Evolutionary conservation across 1,140 invertebrate genomes (phyloP), one percentile per base, ranked within the genome.

Genomic region (Hyles vespertilio): DNA sequence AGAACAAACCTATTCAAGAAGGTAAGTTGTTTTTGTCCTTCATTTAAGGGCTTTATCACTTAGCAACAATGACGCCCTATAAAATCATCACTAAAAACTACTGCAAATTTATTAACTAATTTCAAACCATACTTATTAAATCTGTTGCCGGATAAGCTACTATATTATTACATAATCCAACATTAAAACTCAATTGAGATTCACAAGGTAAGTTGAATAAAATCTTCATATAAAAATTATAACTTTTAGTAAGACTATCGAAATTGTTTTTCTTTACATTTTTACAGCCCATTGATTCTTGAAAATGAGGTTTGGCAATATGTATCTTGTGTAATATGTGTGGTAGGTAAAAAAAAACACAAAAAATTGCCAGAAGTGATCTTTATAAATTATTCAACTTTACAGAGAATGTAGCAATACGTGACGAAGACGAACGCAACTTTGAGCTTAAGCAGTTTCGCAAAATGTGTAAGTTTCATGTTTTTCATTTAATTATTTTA

Each of bases 391-490:
- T 45, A 45, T 8, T 45, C 7, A 8, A 45, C 7, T n/a, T 48
- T 11, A 22, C 46, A 48, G 46, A 5, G 11, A 48, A 12, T 48
- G 4, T 22, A 2, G 46, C 32, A 7, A 48, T 12, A 48, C 46
- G 32, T 22, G n/a, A 11, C 11, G 10, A 61, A 50, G 54, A 60
- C 4, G 54, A 64, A 56, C 3, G 59, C 8, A n/a, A 8, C 32
- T 2, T 32, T 8, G 3, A 34, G 5, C 8, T 55, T 3, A 36
- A 36, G 34, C 22, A 52, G 9, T 66, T 76, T 57, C 65, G 75
- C 12, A 80, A 70, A 71, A 72, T 70, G 69, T 50, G 77, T 76
- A 70, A 74, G 77, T 11, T 32, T 45, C 4, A 46, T 55, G 11
- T 4, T 22, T 22, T 22, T 22, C 2, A 1, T 22, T 22, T 22